Evolutionary conservation across 2,797 vertebrate genomes (phyloP).

Genomic region (Neoniphon sammara): DNA sequence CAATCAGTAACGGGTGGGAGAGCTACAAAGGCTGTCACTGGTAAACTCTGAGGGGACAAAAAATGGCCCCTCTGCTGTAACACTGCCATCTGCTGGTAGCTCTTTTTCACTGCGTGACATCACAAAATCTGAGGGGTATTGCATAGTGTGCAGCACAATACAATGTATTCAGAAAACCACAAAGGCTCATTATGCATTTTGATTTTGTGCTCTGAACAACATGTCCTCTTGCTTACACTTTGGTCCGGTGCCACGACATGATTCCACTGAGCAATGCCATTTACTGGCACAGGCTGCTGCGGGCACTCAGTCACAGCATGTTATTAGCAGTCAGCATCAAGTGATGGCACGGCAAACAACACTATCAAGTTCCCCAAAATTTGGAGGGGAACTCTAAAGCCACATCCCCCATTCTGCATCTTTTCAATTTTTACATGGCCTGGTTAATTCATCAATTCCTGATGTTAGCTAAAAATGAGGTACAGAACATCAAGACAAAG

Average conservation of each 20-base stretch:
- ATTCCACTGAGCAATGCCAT: slow-evolving; percentile 64
- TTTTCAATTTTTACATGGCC: slow-evolving; percentile 47
- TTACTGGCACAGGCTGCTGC: slow-evolving; percentile 57
- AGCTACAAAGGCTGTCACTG: slow-evolving; percentile 33
- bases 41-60: slow-evolving; percentile 32
- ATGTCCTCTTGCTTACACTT: slow-evolving; percentile 47
- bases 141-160: slow-evolving; percentile 27
- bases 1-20: slow-evolving; percentile 44
- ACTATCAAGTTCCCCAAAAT: slow-evolving; percentile 61
- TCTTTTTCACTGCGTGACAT: slow-evolving; percentile 46
- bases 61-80: slow-evolving; percentile 68
- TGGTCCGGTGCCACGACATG: slow-evolving; percentile 52
- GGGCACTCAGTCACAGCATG: slow-evolving; percentile 61
- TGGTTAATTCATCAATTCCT: slow-evolving; percentile 55
- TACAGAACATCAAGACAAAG: slow-evolving; percentile 15
- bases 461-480: slow-evolving; percentile 38
- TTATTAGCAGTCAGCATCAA: slow-evolving; percentile 72
- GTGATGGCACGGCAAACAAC: slow-evolving; percentile 70
- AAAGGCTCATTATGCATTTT: slow-evolving; percentile 48
- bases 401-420: slow-evolving; percentile 41
- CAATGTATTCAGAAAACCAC: slow-evolving; percentile 44
- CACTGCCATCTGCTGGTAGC: slow-evolving; percentile 81
- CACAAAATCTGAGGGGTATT: slow-evolving; percentile 18
- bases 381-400: slow-evolving; percentile 30
- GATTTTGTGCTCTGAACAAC: slow-evolving; percentile 52